phyloP scores from a whole-genome alignment of 2,888 invertebrate genomes.

The Auanema sp. region DNA sequence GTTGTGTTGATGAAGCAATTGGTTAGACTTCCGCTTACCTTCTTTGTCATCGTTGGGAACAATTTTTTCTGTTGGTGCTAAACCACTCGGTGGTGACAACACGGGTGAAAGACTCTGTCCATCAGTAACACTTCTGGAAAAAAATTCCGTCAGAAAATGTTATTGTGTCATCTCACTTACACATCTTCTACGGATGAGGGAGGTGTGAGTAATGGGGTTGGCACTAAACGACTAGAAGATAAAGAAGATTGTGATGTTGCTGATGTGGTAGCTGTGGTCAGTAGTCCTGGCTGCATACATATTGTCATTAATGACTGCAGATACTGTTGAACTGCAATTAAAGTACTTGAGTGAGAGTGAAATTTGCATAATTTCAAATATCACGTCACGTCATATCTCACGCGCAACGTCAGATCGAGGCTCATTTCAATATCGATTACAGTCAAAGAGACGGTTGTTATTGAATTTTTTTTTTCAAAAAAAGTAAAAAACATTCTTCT shows the following conservation, averaged over 20 bases:
- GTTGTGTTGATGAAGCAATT: neutral
- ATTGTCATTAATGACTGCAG: constrained; percentile 18
- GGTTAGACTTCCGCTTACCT: constrained; percentile 33
- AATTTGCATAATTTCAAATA: neutral
- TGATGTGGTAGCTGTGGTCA: too few relatives aligned
- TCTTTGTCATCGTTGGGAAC: constrained; percentile 62
- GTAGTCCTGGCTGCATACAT: constrained; percentile 10
- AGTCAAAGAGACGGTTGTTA: neutral
- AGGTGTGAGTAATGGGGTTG: constrained; percentile 7
- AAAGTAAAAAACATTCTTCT: neutral
- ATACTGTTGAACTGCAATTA: constrained; percentile 21
- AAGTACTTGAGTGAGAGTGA: neutral
- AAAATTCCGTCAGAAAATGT: neutral
- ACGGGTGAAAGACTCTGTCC: constrained; percentile 26
- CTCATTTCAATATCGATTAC: neutral
- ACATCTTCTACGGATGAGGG: constrained; percentile 17
- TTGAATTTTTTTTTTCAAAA: neutral
- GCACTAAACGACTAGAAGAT: neutral
- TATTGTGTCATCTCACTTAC: neutral
- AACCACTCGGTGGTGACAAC: constrained; percentile 23
- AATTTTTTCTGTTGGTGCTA: constrained; percentile 37
- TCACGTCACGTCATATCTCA: neutral
- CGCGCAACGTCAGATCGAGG: neutral
- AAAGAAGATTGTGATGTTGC: neutral
- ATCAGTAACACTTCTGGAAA: constrained; percentile 4